A percentile compares a stretch with the other conserved stretches of the same genome.
phyloP scores from a whole-genome alignment of 64 coral and sea anemone genomes.

The Pocillopora damicornis region DNA sequence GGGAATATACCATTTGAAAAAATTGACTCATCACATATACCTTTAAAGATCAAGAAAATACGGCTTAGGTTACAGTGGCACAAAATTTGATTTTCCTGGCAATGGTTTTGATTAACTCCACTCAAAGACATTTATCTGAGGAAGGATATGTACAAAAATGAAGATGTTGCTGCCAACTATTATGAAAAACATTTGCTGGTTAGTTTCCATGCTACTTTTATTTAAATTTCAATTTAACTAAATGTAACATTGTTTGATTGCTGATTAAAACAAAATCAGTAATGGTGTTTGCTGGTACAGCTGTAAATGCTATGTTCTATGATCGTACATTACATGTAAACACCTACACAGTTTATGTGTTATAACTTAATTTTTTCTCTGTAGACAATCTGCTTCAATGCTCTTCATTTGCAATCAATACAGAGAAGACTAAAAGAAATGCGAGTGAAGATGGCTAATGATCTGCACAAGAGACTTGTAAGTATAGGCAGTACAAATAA shows the following conservation, averaged over 20 bases:
- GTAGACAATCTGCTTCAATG: constrained; percentile 67
- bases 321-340: too few species aligned
- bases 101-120: constrained; percentile 4
- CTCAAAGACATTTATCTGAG: constrained; percentile 40
- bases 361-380: neutral
- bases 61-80: too few species aligned
- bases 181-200: constrained; percentile 41
- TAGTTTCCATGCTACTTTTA: neutral
- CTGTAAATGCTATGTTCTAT: neutral
- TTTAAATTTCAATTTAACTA: neutral
- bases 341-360: too few species aligned
- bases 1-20: too few species aligned
- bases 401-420: constrained; percentile 61
- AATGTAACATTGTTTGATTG: neutral
- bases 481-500: neutral
- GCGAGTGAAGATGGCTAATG: constrained; percentile 64
- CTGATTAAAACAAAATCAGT: too few species aligned
- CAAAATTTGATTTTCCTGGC: neutral
- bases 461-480: constrained; percentile 63
- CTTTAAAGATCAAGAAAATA: too few species aligned
- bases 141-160: constrained; percentile 18
- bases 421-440: constrained; percentile 76
- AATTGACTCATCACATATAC: too few species aligned
- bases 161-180: constrained; percentile 28
- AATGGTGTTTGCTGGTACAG: neutral